Base-by-base conservation (phyloP, 1,140 invertebrate species). In the Anadara kagoshimensis region DNA sequence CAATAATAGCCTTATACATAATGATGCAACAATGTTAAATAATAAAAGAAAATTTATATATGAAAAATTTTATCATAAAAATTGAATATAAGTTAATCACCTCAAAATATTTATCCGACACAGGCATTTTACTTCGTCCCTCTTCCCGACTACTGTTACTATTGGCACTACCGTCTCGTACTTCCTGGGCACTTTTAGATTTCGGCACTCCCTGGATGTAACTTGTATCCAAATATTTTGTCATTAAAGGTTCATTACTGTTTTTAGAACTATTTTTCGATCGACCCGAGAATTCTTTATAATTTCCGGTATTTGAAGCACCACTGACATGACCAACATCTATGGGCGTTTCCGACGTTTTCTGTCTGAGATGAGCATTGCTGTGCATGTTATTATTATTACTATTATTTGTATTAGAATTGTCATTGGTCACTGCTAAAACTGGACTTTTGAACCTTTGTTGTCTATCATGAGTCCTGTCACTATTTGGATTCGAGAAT, bases 401-500 rank as follows among this genome's bases (percentile, higher is more conserved):
- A 61, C 63, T 70, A 59, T 70, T 62, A 61, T 63, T 71, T 24
- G 51, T 18, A 20, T 43, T 54, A 0, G n/a, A 26, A 2, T 18
- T 44, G 22, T 71, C 69, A 63, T 57, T 57, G 20, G 59, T 43
- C 24, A 67, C 51, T 16, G 56, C 56, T 24, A 67, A 24, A 56
- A 14, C 56, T n/a, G 64, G 53, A 43, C 56, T 51, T 56, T 20
- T 53, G 43, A 56, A 63, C 66, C 70, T 75, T 54, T 29, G 53
- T 51, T 12, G 14, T 75, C 73, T 47, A 22, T 75, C 73, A 24
- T 70, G 53, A 44, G 61, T 66, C 29, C 73, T 29, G 66, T 75
- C 73, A 75, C 73, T 75, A 12, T 69, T 45, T n/a, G 73, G 66
- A 65, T 70, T 66, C 47, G 53, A 62, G n/a, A 63, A 69, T 20